A percentile compares a stretch with the other conserved stretches of the same genome.
Evolutionary conservation across 2,888 invertebrate genomes (phyloP).

Genomic region (Protodeltote pygarga): DNA sequence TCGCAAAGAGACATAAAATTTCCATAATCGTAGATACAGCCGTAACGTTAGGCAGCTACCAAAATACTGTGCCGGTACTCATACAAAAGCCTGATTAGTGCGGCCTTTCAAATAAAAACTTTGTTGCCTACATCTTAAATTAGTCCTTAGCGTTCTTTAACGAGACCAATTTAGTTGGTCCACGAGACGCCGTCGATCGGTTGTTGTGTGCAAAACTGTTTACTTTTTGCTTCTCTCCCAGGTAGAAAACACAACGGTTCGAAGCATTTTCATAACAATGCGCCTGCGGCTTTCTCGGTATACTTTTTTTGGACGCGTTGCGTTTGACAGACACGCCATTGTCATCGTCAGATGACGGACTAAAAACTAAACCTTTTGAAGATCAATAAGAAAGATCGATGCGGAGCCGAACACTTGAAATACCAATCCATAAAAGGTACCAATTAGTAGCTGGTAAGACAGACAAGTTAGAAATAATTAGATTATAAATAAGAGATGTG

Average conservation of each 20-base stretch:
- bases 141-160: constrained; percentile 78
- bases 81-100: constrained; percentile 58
- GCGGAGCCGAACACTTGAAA: constrained; percentile 60
- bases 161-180: constrained; percentile 78
- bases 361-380: constrained; percentile 79
- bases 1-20: constrained; percentile 57
- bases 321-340: constrained; percentile 84
- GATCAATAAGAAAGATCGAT: constrained; percentile 78
- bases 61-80: constrained; percentile 45
- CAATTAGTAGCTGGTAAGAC: constrained; percentile 67
- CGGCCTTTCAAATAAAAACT: constrained; percentile 67
- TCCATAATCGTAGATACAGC: constrained; percentile 58
- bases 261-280: constrained; percentile 86
- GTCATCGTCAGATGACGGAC: constrained; percentile 82
- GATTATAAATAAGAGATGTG: constrained; percentile 35
- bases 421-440: constrained; percentile 66
- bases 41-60: constrained; percentile 49
- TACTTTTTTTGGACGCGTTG: constrained; percentile 78
- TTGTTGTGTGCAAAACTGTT: constrained; percentile 78
- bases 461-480: constrained; percentile 47
- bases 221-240: constrained; percentile 78
- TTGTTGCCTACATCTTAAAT: constrained; percentile 75
- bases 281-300: constrained; percentile 80
- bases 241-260: constrained; percentile 83
- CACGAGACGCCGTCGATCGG: constrained; percentile 70